phyloP scores from a whole-genome alignment of 30 jellyfish, hydroid and myxozoan genomes.

The Clytia hemisphaerica region DNA sequence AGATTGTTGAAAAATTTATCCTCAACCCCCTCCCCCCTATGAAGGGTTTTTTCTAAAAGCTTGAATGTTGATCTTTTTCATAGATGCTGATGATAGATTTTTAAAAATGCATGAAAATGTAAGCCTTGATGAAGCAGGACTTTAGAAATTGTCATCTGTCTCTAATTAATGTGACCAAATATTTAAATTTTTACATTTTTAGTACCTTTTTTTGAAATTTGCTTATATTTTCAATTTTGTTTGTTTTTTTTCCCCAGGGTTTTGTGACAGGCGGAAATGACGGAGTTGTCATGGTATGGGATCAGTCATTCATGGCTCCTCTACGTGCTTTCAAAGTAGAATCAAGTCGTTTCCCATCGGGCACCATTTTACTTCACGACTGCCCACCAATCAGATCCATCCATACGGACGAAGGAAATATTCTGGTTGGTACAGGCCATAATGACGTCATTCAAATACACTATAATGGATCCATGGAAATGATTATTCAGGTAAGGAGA shows the following conservation, averaged over 20 bases:
- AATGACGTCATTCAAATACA: constrained; percentile 72
- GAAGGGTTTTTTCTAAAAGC: too few species aligned
- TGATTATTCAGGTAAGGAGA: constrained; percentile 58
- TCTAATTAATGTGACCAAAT: too few species aligned
- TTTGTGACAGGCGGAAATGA: constrained; percentile 87
- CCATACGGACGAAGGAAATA: constrained; percentile 79
- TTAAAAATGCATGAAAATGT: too few species aligned
- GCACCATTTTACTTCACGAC: constrained; percentile 71
- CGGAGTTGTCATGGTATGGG: constrained; percentile 92
- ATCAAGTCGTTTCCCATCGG: constrained; percentile 72
- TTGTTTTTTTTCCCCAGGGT: constrained; percentile 46
- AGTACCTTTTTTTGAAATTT: background rate
- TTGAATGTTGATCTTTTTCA: too few species aligned
- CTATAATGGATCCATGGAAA: constrained; percentile 90
- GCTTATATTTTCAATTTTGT: background rate
- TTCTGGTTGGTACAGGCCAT: constrained; percentile 79
- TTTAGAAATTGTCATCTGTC: too few species aligned
- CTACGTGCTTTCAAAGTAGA: constrained; percentile 84
- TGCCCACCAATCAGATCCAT: constrained; percentile 76
- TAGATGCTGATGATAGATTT: too few species aligned
- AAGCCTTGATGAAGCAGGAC: too few species aligned
- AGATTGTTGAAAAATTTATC: too few species aligned
- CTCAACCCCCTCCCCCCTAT: too few species aligned
- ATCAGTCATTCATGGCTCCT: constrained; percentile 70
- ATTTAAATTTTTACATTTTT: too few species aligned